These are phyloP conservation scores for Malacosoma neustria DNA, from an alignment of 2,888 invertebrate species.

Conservation along the genomic window DNA sequence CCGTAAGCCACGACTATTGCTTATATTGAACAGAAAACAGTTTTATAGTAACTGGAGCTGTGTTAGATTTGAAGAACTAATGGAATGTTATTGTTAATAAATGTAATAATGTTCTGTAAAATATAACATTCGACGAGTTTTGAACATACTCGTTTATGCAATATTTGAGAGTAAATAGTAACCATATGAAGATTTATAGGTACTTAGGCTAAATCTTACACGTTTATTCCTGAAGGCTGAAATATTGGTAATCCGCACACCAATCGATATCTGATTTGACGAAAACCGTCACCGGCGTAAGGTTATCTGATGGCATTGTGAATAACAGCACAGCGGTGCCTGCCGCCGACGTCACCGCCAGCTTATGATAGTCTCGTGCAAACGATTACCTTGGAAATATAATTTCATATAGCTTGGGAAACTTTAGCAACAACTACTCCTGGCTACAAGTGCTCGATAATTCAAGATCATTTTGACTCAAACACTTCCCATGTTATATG, in stretches of 20 bases:
- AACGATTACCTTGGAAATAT: slow-evolving; percentile 13
- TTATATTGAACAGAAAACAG: not conserved
- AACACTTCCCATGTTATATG: slow-evolving; percentile 1
- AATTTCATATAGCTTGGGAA: not conserved
- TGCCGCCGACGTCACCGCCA: slow-evolving; percentile 47
- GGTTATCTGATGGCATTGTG: slow-evolving; percentile 51
- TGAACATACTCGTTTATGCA: too few species aligned
- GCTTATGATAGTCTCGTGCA: slow-evolving; percentile 34
- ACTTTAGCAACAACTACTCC: not conserved
- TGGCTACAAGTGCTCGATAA: not conserved
- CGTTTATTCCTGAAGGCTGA: too few species aligned
- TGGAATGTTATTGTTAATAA: too few species aligned
- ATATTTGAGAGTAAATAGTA: too few species aligned
- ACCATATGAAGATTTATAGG: too few species aligned
- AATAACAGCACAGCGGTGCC: slow-evolving; percentile 47
- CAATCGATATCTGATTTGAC: slow-evolving; percentile 3
- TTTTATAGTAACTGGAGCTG: too few species aligned
- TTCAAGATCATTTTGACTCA: not conserved
- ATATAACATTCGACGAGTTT: too few species aligned
- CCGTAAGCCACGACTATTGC: not conserved
- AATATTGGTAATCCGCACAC: not conserved
- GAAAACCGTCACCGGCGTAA: slow-evolving; percentile 24
- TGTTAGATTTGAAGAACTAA: too few species aligned
- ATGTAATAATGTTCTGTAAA: too few species aligned
- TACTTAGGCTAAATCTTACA: too few species aligned